Percentiles rank a stretch among this genome's conserved stretches.
Conservation (phyloP, 2,797 vertebrate species). For the Nasua narica region DNA sequence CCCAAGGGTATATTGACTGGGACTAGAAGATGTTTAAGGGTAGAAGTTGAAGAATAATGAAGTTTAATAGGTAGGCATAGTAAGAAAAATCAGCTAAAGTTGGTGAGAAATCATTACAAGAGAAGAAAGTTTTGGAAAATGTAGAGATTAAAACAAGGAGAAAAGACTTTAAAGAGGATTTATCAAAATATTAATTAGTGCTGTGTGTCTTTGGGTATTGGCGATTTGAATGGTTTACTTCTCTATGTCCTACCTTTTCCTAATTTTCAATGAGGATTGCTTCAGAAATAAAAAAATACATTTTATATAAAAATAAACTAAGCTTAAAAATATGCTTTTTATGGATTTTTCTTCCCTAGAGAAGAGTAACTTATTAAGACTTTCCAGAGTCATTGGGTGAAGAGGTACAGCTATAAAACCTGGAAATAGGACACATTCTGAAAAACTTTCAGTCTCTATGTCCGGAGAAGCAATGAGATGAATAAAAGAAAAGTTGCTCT, state of each 20-base stretch:
- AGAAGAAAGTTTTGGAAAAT: background rate
- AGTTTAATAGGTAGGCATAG: background rate
- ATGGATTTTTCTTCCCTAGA: background rate
- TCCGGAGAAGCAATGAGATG: background rate
- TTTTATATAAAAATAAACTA: background rate
- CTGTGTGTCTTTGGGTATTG: background rate
- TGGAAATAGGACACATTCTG: background rate
- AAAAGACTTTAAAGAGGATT: background rate
- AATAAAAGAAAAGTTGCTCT: background rate
- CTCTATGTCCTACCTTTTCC: background rate
- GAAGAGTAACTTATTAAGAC: background rate
- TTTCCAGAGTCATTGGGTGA: background rate
- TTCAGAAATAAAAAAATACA: background rate
- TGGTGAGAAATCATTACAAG: background rate
- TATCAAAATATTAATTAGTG: background rate
- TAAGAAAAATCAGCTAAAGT: background rate
- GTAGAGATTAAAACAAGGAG: background rate
- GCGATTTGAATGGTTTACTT: background rate
- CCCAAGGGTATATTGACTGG: background rate
- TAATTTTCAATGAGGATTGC: background rate
- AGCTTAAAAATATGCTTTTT: background rate
- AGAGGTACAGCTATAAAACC: background rate
- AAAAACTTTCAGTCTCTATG: background rate
- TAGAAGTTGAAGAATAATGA: background rate
- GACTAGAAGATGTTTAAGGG: background rate